Base-by-base conservation (phyloP, 1,140 invertebrate genomes). In the Condylostylus longicornis region DNA sequence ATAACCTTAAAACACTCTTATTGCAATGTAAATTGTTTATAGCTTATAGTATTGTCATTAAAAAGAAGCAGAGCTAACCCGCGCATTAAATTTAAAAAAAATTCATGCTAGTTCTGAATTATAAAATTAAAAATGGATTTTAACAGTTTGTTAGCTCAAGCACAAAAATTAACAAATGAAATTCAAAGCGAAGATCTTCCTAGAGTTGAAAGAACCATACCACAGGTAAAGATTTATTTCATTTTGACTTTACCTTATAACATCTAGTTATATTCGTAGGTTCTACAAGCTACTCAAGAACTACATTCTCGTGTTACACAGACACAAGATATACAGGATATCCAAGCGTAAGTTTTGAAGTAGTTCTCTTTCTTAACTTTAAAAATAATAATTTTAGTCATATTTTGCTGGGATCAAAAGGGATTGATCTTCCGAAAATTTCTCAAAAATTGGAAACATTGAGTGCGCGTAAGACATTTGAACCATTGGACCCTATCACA, bases 371-470 rank as follows among this genome's bases (percentile, higher is more conserved):
- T 25, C 19, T 35, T 29, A 2, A 27, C 3, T 7, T 13, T 22
- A 7, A 8, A n/a, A n/a, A n/a, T n/a, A n/a, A n/a, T n/a, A n/a
- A 14, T 40, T 18, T 18, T 54, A 91, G 87, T 1, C 84, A 93
- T 48, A 72, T 95, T n/a, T 62, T 97, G 21, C 67, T 97, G 37
- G 90, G 89, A 10, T 83, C 86, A 0, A 81, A 84, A 67, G 91
- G 91, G 5, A 80, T 93, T 47, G 89, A 94, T 64, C 62, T 95
- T 17, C 84, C 86, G n/a, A 82, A 82, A 64, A 80, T 95, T 37
- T 79, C 82, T 5, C 83, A 91, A 49, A 89, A 90, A 54, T 65
- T 97, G 13, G 88, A 90, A 62, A 76, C 79, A 3, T 65, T 96
- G 1, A 91, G 79, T 58, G 71, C 85, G 5, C 72, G 79, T 41